Base-by-base conservation (phyloP, 2,888 invertebrate species). In the Chymomyza caudatula region DNA sequence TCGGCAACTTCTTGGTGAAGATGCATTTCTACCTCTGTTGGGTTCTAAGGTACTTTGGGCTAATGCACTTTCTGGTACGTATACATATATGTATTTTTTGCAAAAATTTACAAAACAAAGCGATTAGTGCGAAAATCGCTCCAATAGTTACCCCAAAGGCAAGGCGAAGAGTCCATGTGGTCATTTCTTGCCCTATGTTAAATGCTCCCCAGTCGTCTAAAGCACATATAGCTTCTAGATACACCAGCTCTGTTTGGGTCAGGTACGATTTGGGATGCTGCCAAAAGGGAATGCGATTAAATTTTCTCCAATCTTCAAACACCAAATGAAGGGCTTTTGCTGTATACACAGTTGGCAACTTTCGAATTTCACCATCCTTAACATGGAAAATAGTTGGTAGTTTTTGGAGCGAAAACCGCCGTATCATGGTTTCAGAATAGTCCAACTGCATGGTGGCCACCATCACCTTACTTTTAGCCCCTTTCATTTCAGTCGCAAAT, bases 321-420 rank as follows among this genome's bases (percentile, higher is more conserved):
- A 61, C 63, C 19, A 69, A 19, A 13, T 65, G 19, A 0, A 73
- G 29, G 0, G 63, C 47, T 13, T 42, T 1, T 2, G 63, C 49
- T 0, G 2, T 63, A 1, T 57, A 20, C 2, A 5, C 25, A 4
- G 22, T n/a, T 0, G 73, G 69, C 5, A 69, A 17, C 5, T 60
- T 25, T 2, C 73, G 69, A 2, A 69, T 65, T 1, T 43, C 44
- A 0, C 73, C 73, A 43, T 73, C 6, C 23, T 62, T 69, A 0
- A 73, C 73, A 43, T 73, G 69, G 11, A 73, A n/a, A 19, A 73
- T 29, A 1, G 56, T 15, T 3, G 73, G 73, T 17, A 73, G 11
- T 0, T 55, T 17, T 0, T 8, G 0, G 52, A 73, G 5, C 0
- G 63, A 57, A 8, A 73, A 73, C 0, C 73, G 73, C 0, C 5